These are phyloP conservation scores for Hippocampus abdominalis DNA, from an alignment of 2,113 vertebrate species.

Conservation along the genomic window DNA sequence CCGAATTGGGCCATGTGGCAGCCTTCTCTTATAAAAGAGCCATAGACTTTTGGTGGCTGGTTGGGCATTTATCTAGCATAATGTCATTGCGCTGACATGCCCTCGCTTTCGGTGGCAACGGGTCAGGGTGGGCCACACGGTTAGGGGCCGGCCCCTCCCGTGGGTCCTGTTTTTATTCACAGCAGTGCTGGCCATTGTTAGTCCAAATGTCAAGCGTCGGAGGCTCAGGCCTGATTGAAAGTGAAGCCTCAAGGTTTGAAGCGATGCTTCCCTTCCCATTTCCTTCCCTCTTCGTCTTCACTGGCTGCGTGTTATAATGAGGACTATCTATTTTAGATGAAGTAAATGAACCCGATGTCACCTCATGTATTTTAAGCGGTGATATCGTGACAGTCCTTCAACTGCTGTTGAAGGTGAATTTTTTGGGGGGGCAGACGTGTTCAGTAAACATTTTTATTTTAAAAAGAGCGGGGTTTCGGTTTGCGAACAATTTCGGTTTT, in stretches of 20 bases:
- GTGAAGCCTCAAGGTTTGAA: conserved; percentile 25
- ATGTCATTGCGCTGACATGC: conserved; percentile 63
- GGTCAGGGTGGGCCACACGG: conserved; percentile 53
- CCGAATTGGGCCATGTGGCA: conserved; percentile 52
- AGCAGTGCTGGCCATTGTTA: conserved; percentile 46
- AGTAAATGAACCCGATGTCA: neutral
- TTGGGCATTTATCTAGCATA: conserved; percentile 58
- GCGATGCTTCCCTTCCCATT: conserved; percentile 16
- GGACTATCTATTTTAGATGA: neutral
- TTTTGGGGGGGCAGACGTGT: no score
- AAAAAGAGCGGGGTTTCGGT: no score
- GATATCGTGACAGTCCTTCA: neutral
- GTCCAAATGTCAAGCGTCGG: conserved; percentile 36
- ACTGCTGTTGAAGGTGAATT: neutral
- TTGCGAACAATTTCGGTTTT: no score
- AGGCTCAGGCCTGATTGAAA: conserved; percentile 22
- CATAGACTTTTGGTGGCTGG: conserved; percentile 49
- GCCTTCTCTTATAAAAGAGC: conserved; percentile 52
- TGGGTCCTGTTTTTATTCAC: conserved; percentile 44
- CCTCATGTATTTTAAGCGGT: neutral
- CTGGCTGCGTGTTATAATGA: neutral
- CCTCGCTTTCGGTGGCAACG: conserved; percentile 26
- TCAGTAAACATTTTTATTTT: no score
- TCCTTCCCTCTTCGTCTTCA: conserved; percentile 6
- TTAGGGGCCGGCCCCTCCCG: conserved; percentile 41